These are phyloP conservation scores for Akabosia matsudoensis DNA, from an alignment of 1,140 invertebrate species.

Conservation along the genomic window DNA sequence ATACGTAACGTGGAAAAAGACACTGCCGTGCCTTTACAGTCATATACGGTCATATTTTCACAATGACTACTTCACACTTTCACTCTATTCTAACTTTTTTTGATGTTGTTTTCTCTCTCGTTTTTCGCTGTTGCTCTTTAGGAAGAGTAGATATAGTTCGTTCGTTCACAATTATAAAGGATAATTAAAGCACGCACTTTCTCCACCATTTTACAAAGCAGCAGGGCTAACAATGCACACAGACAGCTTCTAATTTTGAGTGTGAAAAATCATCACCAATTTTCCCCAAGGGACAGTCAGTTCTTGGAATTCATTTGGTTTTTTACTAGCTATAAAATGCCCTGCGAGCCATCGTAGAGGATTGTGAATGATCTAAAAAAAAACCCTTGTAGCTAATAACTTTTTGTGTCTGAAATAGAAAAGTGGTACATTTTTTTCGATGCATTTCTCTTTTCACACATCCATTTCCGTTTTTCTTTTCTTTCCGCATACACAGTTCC, in stretches of 20 bases:
- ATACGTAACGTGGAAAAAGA: too few relatives aligned
- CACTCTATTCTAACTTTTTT: background rate
- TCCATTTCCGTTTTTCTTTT: background rate
- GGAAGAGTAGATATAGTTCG: background rate
- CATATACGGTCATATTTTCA: background rate
- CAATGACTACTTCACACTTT: background rate
- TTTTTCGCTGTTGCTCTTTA: background rate
- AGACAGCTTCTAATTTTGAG: conserved; percentile 15
- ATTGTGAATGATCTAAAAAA: too few relatives aligned
- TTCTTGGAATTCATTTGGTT: background rate
- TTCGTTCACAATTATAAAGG: conserved; percentile 1
- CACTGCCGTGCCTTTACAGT: too few relatives aligned
- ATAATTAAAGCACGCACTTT: conserved; percentile 24
- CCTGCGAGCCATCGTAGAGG: background rate
- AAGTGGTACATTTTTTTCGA: background rate
- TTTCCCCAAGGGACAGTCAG: background rate
- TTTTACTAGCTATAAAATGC: background rate
- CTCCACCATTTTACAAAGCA: background rate
- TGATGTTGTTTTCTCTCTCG: background rate
- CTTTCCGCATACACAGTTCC: background rate
- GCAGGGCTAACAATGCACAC: conserved; percentile 4
- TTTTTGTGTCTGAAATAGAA: too few relatives aligned
- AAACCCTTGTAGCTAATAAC: too few relatives aligned
- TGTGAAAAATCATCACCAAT: conserved; percentile 21
- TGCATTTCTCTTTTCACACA: background rate